A percentile compares a stretch with the other conserved stretches of the same genome.
phyloP scores from a whole-genome alignment of 2,797 vertebrate genomes.

The Gila robusta region DNA sequence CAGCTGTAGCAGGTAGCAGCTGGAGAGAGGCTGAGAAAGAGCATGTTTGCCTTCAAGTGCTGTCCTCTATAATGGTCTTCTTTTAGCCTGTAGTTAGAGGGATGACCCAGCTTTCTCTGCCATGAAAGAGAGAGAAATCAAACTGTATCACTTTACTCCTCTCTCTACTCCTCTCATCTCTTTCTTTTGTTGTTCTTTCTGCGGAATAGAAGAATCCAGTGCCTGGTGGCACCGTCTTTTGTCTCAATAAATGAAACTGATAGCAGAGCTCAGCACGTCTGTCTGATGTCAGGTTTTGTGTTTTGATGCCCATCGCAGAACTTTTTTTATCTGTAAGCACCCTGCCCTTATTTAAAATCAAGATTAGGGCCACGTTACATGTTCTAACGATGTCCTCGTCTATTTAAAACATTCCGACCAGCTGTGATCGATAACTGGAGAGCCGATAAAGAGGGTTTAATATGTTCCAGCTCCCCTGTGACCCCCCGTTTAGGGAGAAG shows the following conservation, averaged over 20 bases:
- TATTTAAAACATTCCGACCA: slow-evolving; percentile 10
- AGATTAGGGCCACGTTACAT: neutral
- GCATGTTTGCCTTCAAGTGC: slow-evolving; percentile 29
- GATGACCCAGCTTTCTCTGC: slow-evolving; percentile 55
- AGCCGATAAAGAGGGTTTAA: slow-evolving; percentile 31
- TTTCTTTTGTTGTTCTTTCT: slow-evolving; percentile 20
- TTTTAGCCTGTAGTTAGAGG: slow-evolving; percentile 41
- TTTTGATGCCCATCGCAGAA: slow-evolving; percentile 22
- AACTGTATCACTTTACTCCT: slow-evolving; percentile 20
- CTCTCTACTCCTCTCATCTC: slow-evolving; percentile 7
- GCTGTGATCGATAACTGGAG: slow-evolving; percentile 28
- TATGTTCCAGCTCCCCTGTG: slow-evolving; percentile 21
- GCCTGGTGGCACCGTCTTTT: slow-evolving; percentile 1
- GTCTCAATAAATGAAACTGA: slow-evolving; percentile 4
- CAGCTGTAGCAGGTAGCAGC: neutral
- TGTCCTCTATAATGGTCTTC: slow-evolving; percentile 50
- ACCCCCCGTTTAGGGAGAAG: slow-evolving; percentile 15
- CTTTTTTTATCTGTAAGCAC: slow-evolving; percentile 3
- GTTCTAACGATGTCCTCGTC: neutral
- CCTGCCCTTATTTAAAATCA: neutral
- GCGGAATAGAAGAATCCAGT: slow-evolving; percentile 4
- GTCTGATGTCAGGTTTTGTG: slow-evolving; percentile 1
- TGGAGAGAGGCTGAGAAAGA: slow-evolving; percentile 3
- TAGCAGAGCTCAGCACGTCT: neutral
- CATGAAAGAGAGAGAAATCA: slow-evolving; percentile 20